These are phyloP conservation scores for Meiosimyza platycephala DNA, from an alignment of 2,888 invertebrate species.

Conservation along the genomic window DNA sequence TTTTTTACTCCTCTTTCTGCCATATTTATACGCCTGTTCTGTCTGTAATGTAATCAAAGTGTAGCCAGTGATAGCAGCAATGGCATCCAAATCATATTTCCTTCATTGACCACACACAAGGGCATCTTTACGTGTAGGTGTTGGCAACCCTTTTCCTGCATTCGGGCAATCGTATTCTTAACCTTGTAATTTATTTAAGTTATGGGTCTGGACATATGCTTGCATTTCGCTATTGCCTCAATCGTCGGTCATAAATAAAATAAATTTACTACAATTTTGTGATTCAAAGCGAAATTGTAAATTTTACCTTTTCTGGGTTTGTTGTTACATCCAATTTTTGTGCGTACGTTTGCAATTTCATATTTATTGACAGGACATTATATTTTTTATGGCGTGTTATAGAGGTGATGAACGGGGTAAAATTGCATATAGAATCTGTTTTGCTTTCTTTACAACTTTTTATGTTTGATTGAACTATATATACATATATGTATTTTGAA, in stretches of 20 bases:
- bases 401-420: slow-evolving; percentile 46
- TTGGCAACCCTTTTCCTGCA: slow-evolving; percentile 37
- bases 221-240: slow-evolving; percentile 42
- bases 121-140: slow-evolving; percentile 35
- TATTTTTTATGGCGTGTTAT: slow-evolving; percentile 37
- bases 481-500: slow-evolving; percentile 13
- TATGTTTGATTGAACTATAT: neutral
- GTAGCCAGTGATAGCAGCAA: slow-evolving; percentile 41
- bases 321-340: slow-evolving; percentile 24
- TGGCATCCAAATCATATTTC: slow-evolving; percentile 64
- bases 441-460: slow-evolving; percentile 15
- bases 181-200: slow-evolving; percentile 60
- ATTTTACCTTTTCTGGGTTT: slow-evolving; percentile 44
- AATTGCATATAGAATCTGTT: neutral
- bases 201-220: slow-evolving; percentile 65
- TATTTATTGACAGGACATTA: slow-evolving; percentile 57
- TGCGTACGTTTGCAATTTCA: slow-evolving; percentile 60
- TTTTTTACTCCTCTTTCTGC: slow-evolving; percentile 30
- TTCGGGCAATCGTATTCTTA: slow-evolving; percentile 51
- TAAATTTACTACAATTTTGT: slow-evolving; percentile 48
- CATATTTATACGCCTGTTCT: slow-evolving; percentile 30
- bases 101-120: slow-evolving; percentile 60
- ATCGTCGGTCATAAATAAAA: slow-evolving; percentile 49
- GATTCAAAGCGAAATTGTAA: slow-evolving; percentile 40
- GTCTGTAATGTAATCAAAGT: slow-evolving; percentile 56